These are phyloP conservation scores for Labeo calbasu DNA, from an alignment of 2,797 vertebrate species.

Conservation along the genomic window DNA sequence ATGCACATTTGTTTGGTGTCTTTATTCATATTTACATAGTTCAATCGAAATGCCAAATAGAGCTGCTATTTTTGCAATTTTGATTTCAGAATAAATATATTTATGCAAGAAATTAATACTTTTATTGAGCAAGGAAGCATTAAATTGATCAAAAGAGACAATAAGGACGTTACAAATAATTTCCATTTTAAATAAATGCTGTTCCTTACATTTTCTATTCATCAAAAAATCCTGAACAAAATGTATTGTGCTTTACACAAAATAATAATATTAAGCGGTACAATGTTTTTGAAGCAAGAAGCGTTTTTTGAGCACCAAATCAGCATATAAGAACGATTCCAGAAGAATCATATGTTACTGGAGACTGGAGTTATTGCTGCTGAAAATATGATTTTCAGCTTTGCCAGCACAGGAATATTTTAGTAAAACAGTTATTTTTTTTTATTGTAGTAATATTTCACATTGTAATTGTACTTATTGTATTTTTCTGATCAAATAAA, in stretches of 20 bases:
- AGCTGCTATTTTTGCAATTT: not conserved
- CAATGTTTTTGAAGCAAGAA: not conserved
- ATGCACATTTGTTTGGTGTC: not conserved
- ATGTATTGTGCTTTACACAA: not conserved
- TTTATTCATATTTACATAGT: not conserved
- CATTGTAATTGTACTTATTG: not conserved
- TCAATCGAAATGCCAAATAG: not conserved
- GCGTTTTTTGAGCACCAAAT: not conserved
- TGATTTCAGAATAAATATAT: no score
- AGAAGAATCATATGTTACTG: not conserved
- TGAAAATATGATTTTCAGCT: not conserved
- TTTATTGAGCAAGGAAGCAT: not conserved
- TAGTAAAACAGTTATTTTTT: not conserved
- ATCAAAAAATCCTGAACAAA: not conserved
- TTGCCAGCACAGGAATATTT: not conserved
- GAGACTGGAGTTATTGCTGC: no score
- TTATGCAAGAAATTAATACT: no score
- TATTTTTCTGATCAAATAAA: not conserved
- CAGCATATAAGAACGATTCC: not conserved
- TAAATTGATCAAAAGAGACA: not conserved
- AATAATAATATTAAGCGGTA: not conserved
- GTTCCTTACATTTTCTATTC: not conserved
- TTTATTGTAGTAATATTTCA: not conserved
- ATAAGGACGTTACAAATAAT: not conserved
- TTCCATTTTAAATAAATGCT: not conserved